Evolutionary conservation across 2,113 vertebrate species (phyloP).

Genomic region (Ursus arctos): DNA sequence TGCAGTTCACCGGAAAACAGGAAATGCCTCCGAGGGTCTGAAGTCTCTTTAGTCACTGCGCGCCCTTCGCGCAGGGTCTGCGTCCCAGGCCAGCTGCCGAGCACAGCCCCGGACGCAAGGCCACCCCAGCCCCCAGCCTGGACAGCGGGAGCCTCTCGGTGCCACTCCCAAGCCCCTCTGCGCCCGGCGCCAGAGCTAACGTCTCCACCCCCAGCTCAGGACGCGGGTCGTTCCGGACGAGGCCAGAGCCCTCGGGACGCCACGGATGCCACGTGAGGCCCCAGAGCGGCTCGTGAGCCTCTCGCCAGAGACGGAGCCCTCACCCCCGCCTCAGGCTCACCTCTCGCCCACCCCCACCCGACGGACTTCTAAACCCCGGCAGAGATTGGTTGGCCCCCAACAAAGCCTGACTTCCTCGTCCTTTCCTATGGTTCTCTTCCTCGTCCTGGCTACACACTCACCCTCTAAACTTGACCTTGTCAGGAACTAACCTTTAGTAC

Average conservation of each 20-base stretch:
- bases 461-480: conserved; percentile 36
- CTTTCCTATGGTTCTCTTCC: neutral
- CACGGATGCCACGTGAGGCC: neutral
- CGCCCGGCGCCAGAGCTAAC: neutral
- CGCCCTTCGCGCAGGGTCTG: conserved; percentile 12
- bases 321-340: neutral
- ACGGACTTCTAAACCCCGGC: neutral
- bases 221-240: neutral
- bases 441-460: neutral
- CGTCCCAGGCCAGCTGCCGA: neutral
- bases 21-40: conserved; percentile 81
- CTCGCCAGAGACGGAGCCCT: neutral
- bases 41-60: conserved; percentile 53
- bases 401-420: neutral
- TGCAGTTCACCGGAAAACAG: conserved; percentile 82
- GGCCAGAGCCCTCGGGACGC: neutral
- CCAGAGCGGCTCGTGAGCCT: neutral
- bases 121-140: neutral
- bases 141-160: neutral
- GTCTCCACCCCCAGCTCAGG: too few species aligned
- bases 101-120: neutral
- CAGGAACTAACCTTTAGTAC: conserved; percentile 20
- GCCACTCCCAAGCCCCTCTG: neutral
- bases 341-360: neutral
- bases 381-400: neutral